Conservation (phyloP, 2,797 vertebrate species). For the Sebastes iracundus region DNA sequence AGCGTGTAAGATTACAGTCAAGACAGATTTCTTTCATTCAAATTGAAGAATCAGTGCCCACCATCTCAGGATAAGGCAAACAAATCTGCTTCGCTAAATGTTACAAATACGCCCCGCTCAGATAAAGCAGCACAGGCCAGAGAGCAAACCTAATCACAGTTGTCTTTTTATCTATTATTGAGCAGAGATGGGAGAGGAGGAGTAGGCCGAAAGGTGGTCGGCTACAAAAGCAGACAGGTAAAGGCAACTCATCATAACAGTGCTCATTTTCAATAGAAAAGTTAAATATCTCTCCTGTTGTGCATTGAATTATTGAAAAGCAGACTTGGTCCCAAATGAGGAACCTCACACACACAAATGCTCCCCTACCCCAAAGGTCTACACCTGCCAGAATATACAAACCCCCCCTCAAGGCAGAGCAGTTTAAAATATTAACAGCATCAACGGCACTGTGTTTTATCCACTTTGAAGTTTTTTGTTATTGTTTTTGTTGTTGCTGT, state of each 20-base stretch:
- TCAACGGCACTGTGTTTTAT: neutral
- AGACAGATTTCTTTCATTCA: conserved; percentile 24
- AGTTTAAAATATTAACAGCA: conserved; percentile 53
- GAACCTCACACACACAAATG: neutral
- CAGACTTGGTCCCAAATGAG: neutral
- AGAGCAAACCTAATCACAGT: conserved; percentile 20
- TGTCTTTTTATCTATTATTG: conserved; percentile 54
- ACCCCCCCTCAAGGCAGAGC: conserved; percentile 9
- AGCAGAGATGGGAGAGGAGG: conserved; percentile 7
- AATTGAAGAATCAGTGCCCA: conserved; percentile 10
- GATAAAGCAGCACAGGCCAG: conserved; percentile 2
- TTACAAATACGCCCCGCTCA: neutral
- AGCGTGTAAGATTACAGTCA: conserved; percentile 26
- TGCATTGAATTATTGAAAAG: conserved; percentile 60
- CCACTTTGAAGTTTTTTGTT: conserved; percentile 16
- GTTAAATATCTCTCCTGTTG: conserved; percentile 48
- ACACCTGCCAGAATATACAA: conserved; percentile 47
- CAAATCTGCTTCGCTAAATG: conserved; percentile 12
- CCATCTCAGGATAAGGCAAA: neutral
- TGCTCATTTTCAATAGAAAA: conserved; percentile 42
- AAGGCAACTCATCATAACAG: conserved; percentile 19
- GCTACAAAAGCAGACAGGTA: conserved; percentile 23
- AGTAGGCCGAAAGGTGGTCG: neutral
- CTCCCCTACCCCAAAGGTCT: neutral
- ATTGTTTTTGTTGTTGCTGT: neutral